Evolutionary conservation across 2,888 invertebrate species (phyloP), one percentile per base, ranked within the genome.

Genomic region (Morpho helenor): DNA sequence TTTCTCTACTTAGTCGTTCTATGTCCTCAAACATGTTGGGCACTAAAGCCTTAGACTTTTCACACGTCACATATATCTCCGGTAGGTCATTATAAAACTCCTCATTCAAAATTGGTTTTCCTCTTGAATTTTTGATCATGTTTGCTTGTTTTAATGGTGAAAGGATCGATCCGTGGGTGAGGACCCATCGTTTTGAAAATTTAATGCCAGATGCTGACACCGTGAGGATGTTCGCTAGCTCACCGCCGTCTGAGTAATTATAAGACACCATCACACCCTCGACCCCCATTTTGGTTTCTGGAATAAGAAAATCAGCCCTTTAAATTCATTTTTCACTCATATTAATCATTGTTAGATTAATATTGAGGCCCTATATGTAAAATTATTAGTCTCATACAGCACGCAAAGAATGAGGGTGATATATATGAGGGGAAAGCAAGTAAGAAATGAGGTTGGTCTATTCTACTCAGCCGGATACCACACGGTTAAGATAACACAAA

Each of bases 221-320:
- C 0, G 86, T 90, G 10, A 89, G 74, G 66, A 90, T 90, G 64
- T 88, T 89, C 0, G 88, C 82, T n/a, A 78, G 79, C 59, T 89
- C 87, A 0, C 79, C 82, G 62, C 81, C 80, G 4, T 83, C 80
- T 0, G 82, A 84, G 58, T 86, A 86, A 69, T 87, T 85, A 73
- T 91, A 88, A 0, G 91, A 87, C 1, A 92, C 82, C 84, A 92
- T 87, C 9, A 91, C 91, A 4, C 89, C 89, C 74, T 85, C 86
- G 8, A 87, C 79, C 1, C 79, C 68, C 92, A 91, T 91, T 55
- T 66, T 77, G 64, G 16, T n/a, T 8, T 40, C 73, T 72, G 69
- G 22, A 69, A 69, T 42, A 39, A 8, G 43, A 47, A 16, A 31
- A 31, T 31, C 4, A 31, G 1, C 31, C 2, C 31, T 31, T 31